Base-by-base conservation (phyloP, 2,113 vertebrate species). In the Stictonetta naevosa region DNA sequence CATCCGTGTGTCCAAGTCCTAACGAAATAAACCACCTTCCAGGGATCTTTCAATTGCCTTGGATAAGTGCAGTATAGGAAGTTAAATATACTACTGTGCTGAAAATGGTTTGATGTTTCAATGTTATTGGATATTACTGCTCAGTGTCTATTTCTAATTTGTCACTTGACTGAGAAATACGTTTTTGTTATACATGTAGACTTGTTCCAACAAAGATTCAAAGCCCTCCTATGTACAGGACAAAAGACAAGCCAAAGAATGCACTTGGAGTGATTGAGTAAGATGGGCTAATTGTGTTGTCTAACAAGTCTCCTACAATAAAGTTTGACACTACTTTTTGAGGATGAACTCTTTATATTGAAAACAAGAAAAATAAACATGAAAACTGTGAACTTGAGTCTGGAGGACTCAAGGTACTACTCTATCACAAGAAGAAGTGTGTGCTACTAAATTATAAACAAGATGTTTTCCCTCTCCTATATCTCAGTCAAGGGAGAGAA, bases 201-300 rank as follows among this genome's bases (percentile, higher is more conserved):
- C 68, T 91, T 92, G 42, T 91, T 96, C 82, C 86, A 86, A 84
- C 86, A 92, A 86, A 92, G 58, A 81, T 97, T 97, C 83, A 92
- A 90, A 95, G 92, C 92, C 77, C 83, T 90, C 60, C 80, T 79
- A n/a, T 78, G 89, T 91, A 60, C 80, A 84, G 86, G 91, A 86
- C 92, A 79, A 94, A 97, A 82, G 81, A 75, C 20, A 52, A 92
- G 53, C n/a, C 77, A 71, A 88, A n/a, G 89, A 91, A 91, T 76
- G 83, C 26, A 5, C 53, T 89, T 73, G 48, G 22, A 72, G 55
- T 42, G 73, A 72, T 67, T 1, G 12, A 90, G n/a, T 66, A 66
- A 69, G 34, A 28, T 80, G 67, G 82, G 53, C 66, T 94, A 55
- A 40, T 67, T 38, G 13, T 92, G 75, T 90, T 72, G 56, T 72